A percentile compares a stretch with the other conserved stretches of the same genome.
Evolutionary conservation across 2,888 invertebrate species (phyloP).

Genomic region (Stegana nigrithorax): DNA sequence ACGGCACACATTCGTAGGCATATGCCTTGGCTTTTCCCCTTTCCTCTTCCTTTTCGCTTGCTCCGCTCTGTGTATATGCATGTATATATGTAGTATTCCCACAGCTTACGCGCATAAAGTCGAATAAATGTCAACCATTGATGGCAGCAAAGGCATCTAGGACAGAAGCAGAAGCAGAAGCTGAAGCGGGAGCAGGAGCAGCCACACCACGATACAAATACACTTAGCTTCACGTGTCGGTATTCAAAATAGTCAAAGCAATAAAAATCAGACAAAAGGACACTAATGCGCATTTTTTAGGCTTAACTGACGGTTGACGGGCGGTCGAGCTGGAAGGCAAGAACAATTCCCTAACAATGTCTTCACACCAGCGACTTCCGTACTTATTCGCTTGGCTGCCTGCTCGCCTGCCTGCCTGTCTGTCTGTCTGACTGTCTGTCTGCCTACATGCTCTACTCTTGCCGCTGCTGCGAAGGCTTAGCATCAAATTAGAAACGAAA

Average conservation of each 20-base stretch:
- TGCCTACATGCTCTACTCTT: too few species aligned
- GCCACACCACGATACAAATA: neutral
- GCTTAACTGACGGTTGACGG: slow-evolving; percentile 18
- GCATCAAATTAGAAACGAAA: slow-evolving; percentile 11
- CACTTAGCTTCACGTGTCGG: slow-evolving; percentile 43
- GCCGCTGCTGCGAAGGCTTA: slow-evolving; percentile 6
- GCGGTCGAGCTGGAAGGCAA: neutral
- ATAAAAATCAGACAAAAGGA: slow-evolving; percentile 57
- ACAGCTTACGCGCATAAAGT: slow-evolving; percentile 54
- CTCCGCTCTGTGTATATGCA: slow-evolving; percentile 20
- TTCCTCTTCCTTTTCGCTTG: slow-evolving; percentile 35
- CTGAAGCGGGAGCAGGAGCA: neutral
- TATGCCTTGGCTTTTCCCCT: slow-evolving; percentile 17
- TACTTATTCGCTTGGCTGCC: neutral
- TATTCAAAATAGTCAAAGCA: slow-evolving; percentile 62
- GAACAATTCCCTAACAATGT: too few species aligned
- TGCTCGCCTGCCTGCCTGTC: neutral
- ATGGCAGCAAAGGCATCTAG: neutral
- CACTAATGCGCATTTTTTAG: slow-evolving; percentile 40
- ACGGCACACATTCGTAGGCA: slow-evolving; percentile 25
- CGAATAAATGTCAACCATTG: slow-evolving; percentile 53
- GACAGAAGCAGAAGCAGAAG: neutral
- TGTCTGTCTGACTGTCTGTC: neutral
- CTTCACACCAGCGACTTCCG: neutral
- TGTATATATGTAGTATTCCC: slow-evolving; percentile 50